Evolutionary conservation across 2,888 invertebrate species (phyloP).

Genomic region (Drosophila atroscutellata): DNA sequence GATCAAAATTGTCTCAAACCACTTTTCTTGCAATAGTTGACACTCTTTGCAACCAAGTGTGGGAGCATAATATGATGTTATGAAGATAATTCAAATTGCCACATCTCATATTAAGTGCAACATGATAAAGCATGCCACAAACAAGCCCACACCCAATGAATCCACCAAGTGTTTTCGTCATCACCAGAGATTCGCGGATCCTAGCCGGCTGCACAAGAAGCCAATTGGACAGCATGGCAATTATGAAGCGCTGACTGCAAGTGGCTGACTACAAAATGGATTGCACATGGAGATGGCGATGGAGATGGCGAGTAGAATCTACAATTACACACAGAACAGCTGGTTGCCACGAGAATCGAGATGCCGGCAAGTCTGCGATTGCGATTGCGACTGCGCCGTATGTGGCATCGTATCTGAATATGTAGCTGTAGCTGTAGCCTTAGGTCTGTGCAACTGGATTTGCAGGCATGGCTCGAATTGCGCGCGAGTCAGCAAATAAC

Average conservation of each 20-base stretch:
- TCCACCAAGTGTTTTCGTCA: constrained; percentile 30
- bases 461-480: constrained; percentile 45
- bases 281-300: constrained; percentile 46
- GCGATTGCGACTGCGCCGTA: constrained; percentile 45
- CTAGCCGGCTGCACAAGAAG: constrained; percentile 9
- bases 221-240: constrained; percentile 54
- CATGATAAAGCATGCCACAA: constrained; percentile 9
- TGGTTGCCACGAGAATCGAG: constrained; percentile 32
- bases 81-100: constrained; percentile 16
- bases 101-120: constrained; percentile 3
- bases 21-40: not conserved
- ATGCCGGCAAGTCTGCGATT: constrained; percentile 50
- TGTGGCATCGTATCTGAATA: constrained; percentile 49
- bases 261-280: constrained; percentile 49
- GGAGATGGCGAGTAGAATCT: constrained; percentile 47
- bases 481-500: constrained; percentile 72
- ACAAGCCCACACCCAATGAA: constrained; percentile 39
- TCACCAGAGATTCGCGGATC: constrained; percentile 12
- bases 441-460: constrained; percentile 33
- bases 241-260: constrained; percentile 62
- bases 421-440: not conserved
- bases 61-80: not conserved
- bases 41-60: not conserved
- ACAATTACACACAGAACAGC: constrained; percentile 72
- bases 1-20: not conserved